Evolutionary conservation across 2,797 vertebrate genomes (phyloP).

Genomic region (Acanthis flammea): DNA sequence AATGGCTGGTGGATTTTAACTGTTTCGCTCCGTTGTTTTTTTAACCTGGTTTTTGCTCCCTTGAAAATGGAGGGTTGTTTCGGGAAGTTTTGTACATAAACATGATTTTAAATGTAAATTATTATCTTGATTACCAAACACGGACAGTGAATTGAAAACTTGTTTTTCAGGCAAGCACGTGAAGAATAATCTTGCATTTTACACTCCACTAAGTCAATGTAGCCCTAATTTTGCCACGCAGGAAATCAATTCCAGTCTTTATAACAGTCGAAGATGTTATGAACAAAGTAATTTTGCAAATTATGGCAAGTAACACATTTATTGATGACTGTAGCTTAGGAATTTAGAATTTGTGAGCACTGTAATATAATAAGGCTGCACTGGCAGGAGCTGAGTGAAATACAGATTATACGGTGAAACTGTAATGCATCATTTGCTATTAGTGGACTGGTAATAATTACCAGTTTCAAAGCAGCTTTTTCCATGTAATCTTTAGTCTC

Average conservation of each 20-base stretch:
- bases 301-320: constrained; percentile 79
- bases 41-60: neutral
- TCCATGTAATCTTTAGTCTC: constrained; percentile 79
- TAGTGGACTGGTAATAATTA: constrained; percentile 84
- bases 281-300: constrained; percentile 82
- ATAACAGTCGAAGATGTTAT: constrained; percentile 79
- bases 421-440: constrained; percentile 82
- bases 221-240: constrained; percentile 74
- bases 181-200: constrained; percentile 79
- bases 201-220: constrained; percentile 78
- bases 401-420: constrained; percentile 84
- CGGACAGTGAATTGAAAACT: constrained; percentile 65
- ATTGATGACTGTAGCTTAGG: constrained; percentile 79
- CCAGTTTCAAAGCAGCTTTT: constrained; percentile 81
- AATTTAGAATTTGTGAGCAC: constrained; percentile 73
- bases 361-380: constrained; percentile 71
- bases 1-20: constrained; percentile 57
- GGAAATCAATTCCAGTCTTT: constrained; percentile 80
- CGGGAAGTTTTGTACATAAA: constrained; percentile 17
- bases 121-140: constrained; percentile 66
- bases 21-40: neutral
- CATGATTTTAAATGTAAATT: constrained; percentile 68
- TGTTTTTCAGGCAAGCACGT: constrained; percentile 76
- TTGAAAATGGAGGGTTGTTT: neutral
- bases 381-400: constrained; percentile 72